phyloP scores from a whole-genome alignment of 1,140 invertebrate species.

The Caligus rogercresseyi region DNA sequence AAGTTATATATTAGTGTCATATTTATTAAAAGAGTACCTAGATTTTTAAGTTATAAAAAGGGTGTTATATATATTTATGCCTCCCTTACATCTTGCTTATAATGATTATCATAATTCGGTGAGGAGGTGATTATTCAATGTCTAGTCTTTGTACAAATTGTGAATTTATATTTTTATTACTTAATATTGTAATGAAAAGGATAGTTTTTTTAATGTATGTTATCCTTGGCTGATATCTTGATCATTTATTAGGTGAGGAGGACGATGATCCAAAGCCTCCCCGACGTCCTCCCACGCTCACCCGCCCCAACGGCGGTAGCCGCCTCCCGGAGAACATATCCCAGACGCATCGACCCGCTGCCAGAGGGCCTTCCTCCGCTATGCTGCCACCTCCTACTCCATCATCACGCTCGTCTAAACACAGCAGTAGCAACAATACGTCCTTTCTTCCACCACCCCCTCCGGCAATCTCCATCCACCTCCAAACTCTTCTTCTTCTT shows the following conservation, averaged over 20 bases:
- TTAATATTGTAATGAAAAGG: no score
- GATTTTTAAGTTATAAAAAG: no score
- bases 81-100: no score
- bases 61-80: no score
- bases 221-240: neutral
- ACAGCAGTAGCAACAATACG: neutral
- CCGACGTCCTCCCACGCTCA: neutral
- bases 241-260: conserved; percentile 5
- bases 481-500: no score
- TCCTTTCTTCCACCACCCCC: neutral
- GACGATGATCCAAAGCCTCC: neutral
- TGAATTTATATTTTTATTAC: no score
- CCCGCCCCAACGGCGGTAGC: neutral
- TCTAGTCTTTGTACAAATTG: no score
- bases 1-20: no score
- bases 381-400: neutral
- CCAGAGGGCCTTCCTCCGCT: neutral
- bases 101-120: no score
- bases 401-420: neutral
- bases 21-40: no score
- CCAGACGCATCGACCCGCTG: neutral
- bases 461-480: neutral
- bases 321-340: conserved; percentile 2
- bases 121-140: no score
- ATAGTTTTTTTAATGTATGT: neutral